Evolutionary conservation across 2,888 invertebrate species (phyloP).

Genomic region (Dryococelus australis): DNA sequence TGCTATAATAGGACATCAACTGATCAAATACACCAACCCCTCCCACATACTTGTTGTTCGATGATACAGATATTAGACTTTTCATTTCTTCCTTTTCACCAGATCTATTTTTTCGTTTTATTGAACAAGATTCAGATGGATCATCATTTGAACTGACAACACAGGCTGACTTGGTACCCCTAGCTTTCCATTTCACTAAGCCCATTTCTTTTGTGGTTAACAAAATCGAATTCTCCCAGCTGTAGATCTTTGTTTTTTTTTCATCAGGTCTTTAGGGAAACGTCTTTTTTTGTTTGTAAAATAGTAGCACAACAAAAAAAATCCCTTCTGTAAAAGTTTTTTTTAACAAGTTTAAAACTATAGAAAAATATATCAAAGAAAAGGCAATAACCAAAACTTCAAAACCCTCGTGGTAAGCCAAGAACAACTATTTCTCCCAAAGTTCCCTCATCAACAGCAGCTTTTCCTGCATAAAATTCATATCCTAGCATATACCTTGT

Average conservation of each 20-base stretch:
- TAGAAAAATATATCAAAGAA: not conserved
- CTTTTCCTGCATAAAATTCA: conserved; percentile 26
- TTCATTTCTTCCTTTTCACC: conserved; percentile 48
- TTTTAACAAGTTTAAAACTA: not conserved
- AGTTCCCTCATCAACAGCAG: not conserved
- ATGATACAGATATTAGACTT: conserved; percentile 49
- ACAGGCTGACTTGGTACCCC: conserved; percentile 48
- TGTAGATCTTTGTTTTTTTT: not conserved
- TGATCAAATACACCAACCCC: conserved; percentile 52
- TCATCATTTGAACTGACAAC: conserved; percentile 48
- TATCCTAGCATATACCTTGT: conserved; percentile 43
- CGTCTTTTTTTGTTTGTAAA: not conserved
- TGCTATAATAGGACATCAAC: conserved; percentile 48
- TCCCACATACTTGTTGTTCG: conserved; percentile 52
- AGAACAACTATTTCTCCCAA: not conserved
- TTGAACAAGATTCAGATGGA: conserved; percentile 31
- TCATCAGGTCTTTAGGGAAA: not conserved
- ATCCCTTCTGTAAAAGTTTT: too few relatives aligned
- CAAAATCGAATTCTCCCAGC: conserved; percentile 48
- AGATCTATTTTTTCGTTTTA: conserved; percentile 41
- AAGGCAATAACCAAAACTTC: not conserved
- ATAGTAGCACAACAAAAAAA: not conserved
- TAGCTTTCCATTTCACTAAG: conserved; percentile 52
- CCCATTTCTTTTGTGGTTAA: not conserved
- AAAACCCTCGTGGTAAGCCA: not conserved